Conservation (phyloP, 2,113 vertebrate species). For the Epinephelus cyanopodus region DNA sequence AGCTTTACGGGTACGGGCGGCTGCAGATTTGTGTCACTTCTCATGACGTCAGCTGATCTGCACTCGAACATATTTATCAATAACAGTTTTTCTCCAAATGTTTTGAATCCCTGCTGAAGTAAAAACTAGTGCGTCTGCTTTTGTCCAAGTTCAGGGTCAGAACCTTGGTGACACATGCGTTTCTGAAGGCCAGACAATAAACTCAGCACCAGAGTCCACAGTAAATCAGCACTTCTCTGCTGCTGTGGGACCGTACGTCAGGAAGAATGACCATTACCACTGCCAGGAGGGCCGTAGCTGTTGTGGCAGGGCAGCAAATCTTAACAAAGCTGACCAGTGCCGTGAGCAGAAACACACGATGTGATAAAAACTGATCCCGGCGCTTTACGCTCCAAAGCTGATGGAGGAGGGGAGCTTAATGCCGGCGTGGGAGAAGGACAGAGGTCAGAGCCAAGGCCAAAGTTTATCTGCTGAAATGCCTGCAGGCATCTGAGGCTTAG, state of each 20-base stretch:
- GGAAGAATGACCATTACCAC: neutral
- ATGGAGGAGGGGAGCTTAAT: neutral
- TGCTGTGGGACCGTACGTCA: neutral
- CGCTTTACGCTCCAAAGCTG: neutral
- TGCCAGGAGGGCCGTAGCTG: neutral
- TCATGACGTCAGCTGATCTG: too few relatives aligned
- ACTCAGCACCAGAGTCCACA: neutral
- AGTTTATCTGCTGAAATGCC: slow-evolving; percentile 20
- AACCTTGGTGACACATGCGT: neutral
- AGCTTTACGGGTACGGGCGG: too few relatives aligned
- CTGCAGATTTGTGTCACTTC: too few relatives aligned
- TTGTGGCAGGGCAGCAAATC: neutral
- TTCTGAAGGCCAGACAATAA: neutral
- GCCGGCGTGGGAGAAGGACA: neutral
- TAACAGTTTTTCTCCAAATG: too few relatives aligned
- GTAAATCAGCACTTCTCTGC: neutral
- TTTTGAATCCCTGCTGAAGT: too few relatives aligned
- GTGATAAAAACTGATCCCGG: neutral
- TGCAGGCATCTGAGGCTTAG: slow-evolving; percentile 15
- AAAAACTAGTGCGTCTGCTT: too few relatives aligned
- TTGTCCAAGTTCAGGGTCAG: neutral
- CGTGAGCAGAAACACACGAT: neutral
- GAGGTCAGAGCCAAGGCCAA: slow-evolving; percentile 3
- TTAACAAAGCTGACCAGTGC: neutral
- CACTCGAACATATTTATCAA: too few relatives aligned